phyloP scores from a whole-genome alignment of 2,888 invertebrate genomes.

The Caenorhabditis sp. region DNA sequence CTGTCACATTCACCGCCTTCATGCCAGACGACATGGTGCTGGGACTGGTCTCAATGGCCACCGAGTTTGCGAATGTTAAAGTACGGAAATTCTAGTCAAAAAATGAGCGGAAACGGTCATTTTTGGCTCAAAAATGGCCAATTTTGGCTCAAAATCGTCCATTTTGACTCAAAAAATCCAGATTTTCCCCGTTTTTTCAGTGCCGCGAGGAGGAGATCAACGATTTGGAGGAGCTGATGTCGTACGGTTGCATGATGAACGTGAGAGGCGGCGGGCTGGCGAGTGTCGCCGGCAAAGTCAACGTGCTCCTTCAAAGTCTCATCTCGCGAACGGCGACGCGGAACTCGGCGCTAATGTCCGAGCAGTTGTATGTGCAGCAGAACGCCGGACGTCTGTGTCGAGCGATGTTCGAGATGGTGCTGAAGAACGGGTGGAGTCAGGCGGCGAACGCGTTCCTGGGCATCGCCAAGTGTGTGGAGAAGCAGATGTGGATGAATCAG shows the following conservation, averaged over 20 bases:
- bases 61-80: conserved; percentile 96
- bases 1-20: conserved; percentile 84
- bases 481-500: conserved; percentile 93
- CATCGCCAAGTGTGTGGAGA: conserved; percentile 94
- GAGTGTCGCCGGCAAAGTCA: conserved; percentile 95
- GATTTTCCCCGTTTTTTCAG: conserved; percentile 68
- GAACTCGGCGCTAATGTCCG: conserved; percentile 92
- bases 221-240: conserved; percentile 90
- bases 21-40: conserved; percentile 85
- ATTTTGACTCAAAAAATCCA: neutral
- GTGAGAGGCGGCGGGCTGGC: conserved; percentile 92
- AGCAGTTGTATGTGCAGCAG: conserved; percentile 92
- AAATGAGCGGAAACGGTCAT: too few relatives aligned
- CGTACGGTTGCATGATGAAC: conserved; percentile 89
- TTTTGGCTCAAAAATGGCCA: too few relatives aligned
- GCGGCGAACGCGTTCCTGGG: conserved; percentile 91
- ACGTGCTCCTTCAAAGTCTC: conserved; percentile 87
- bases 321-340: conserved; percentile 89
- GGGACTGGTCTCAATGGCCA: conserved; percentile 93
- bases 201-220: conserved; percentile 93
- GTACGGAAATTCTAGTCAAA: too few relatives aligned
- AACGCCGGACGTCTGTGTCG: conserved; percentile 78
- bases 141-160: too few relatives aligned
- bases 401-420: conserved; percentile 85
- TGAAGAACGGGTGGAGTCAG: conserved; percentile 92